phyloP scores from a whole-genome alignment of 2,797 vertebrate genomes.

The Erpetoichthys calabaricus region DNA sequence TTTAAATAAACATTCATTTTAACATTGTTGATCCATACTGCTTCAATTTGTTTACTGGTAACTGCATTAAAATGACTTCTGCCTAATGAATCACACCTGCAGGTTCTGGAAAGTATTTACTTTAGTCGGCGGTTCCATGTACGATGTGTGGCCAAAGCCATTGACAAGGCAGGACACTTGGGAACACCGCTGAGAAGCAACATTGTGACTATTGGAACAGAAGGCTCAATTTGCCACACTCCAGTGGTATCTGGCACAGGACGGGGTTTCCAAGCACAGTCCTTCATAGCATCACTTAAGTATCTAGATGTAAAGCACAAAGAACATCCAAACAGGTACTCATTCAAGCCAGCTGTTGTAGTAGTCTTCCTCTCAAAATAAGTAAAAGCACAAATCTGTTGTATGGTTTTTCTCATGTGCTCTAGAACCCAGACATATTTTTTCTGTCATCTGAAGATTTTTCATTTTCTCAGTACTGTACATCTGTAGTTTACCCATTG shows the following conservation, averaged over 20 bases:
- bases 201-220: constrained; percentile 75
- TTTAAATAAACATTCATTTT: too few species aligned
- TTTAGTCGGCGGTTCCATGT: constrained; percentile 91
- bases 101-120: constrained; percentile 96
- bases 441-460: too few species aligned
- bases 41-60: neutral
- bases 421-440: too few species aligned
- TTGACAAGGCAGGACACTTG: constrained; percentile 75
- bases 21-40: too few species aligned
- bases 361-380: neutral
- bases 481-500: too few species aligned
- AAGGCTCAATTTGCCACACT: constrained; percentile 89
- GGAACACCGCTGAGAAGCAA: constrained; percentile 88
- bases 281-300: constrained; percentile 85
- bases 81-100: neutral
- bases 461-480: too few species aligned
- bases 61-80: neutral
- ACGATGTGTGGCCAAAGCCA: constrained; percentile 85
- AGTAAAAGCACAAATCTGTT: too few species aligned
- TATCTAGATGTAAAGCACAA: constrained; percentile 96
- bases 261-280: constrained; percentile 91
- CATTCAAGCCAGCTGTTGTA: neutral
- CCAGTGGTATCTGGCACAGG: constrained; percentile 86
- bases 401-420: too few species aligned
- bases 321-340: constrained; percentile 88